Conservation (phyloP, 1,140 invertebrate genomes). For the Drosophila parvula region DNA sequence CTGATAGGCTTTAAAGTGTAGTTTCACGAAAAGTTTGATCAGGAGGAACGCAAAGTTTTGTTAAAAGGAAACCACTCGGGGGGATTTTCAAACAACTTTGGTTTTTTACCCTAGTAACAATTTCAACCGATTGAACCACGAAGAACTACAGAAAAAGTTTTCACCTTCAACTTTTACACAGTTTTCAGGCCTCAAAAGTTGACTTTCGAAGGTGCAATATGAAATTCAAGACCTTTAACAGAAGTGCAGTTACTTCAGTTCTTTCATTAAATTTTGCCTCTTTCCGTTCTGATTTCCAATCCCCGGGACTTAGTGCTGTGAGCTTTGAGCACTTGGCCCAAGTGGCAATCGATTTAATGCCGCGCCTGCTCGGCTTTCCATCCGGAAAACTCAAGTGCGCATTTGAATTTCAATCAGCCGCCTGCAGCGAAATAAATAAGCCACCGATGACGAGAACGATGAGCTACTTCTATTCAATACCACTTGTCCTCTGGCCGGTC, state of each 20-base stretch:
- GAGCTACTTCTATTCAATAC: conserved; percentile 25
- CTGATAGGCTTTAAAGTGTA: conserved; percentile 23
- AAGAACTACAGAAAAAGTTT: conserved; percentile 16
- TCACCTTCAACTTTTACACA: conserved; percentile 14
- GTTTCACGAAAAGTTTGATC: conserved; percentile 32
- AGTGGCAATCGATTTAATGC: conserved; percentile 58
- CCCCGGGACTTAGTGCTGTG: conserved; percentile 2
- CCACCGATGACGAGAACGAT: conserved; percentile 37
- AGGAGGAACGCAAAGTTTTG: conserved; percentile 16
- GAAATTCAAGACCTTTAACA: conserved; percentile 20
- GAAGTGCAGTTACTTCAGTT: conserved; percentile 11
- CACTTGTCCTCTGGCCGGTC: conserved; percentile 4
- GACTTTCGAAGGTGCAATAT: conserved; percentile 6
- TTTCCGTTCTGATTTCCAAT: conserved; percentile 28
- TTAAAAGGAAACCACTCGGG: conserved; percentile 13
- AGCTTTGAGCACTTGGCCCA: conserved; percentile 30
- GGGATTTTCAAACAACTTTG: conserved; percentile 18
- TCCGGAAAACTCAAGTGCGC: conserved; percentile 52
- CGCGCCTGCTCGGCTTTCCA: conserved; percentile 41
- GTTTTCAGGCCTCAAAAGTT: conserved; percentile 22
- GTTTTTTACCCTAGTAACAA: conserved; percentile 22
- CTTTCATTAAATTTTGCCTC: conserved; percentile 12
- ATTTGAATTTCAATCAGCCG: conserved; percentile 77
- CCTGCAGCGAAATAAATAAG: conserved; percentile 70
- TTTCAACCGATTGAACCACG: conserved; percentile 28